These are phyloP conservation scores for Tetropium fuscum DNA, from an alignment of 2,888 invertebrate genomes.

Conservation along the genomic window DNA sequence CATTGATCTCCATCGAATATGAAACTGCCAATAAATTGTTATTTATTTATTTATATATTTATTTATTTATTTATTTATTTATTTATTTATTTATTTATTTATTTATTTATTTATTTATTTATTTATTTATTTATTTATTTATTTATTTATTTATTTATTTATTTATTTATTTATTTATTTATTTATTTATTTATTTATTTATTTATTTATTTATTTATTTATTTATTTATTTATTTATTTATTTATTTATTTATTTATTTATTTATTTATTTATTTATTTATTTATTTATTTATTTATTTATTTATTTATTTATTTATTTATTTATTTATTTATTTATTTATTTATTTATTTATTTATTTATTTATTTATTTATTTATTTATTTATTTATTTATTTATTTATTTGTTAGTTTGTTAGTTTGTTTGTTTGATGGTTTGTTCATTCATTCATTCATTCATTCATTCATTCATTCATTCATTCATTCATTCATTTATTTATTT, in stretches of 20 bases:
- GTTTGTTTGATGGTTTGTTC: no score
- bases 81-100: background rate
- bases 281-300: background rate
- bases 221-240: background rate
- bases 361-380: background rate
- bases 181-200: background rate
- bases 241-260: background rate
- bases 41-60: background rate
- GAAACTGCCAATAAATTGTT: no score
- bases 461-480: no score
- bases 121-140: background rate
- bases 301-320: background rate
- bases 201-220: background rate
- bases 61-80: background rate
- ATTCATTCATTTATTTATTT: no score
- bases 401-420: background rate
- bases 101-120: background rate
- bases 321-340: background rate
- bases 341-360: background rate
- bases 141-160: background rate
- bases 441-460: no score
- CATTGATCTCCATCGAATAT: no score
- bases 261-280: background rate
- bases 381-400: background rate
- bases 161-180: background rate